phyloP scores from a whole-genome alignment of 1,140 invertebrate genomes.

The Nixonia krombeini region DNA sequence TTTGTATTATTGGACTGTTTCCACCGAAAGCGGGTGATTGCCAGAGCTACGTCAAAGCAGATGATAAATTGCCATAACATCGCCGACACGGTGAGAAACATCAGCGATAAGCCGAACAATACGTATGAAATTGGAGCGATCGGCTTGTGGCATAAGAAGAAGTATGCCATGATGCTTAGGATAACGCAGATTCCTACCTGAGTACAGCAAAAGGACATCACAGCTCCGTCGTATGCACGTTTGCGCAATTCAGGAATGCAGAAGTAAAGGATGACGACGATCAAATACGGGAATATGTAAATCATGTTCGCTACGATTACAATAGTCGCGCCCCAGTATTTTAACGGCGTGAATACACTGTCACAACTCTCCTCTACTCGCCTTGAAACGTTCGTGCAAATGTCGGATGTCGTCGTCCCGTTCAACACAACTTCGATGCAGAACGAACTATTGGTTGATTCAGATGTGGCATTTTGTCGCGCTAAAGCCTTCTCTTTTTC shows the following conservation, averaged over 20 bases:
- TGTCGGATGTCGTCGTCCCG: conserved; percentile 21
- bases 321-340: conserved; percentile 55
- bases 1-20: conserved; percentile 26
- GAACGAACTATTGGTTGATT: not conserved
- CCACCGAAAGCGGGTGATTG: conserved; percentile 57
- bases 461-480: too few relatives aligned
- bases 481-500: not conserved
- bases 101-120: conserved; percentile 42
- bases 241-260: conserved; percentile 31
- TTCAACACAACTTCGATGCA: conserved; percentile 31
- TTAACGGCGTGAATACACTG: conserved; percentile 41
- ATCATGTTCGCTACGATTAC: conserved; percentile 53
- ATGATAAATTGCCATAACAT: conserved; percentile 56
- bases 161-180: conserved; percentile 41
- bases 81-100: conserved; percentile 49
- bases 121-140: conserved; percentile 16
- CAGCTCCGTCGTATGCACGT: conserved; percentile 53
- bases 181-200: conserved; percentile 41
- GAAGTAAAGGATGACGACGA: conserved; percentile 51
- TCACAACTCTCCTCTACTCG: conserved; percentile 32
- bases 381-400: conserved; percentile 10
- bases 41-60: conserved; percentile 57
- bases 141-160: conserved; percentile 44
- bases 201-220: conserved; percentile 41
- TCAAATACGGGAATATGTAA: conserved; percentile 51